These are phyloP conservation scores for Cataglyphis hispanica DNA, from an alignment of 1,140 invertebrate species.

Conservation along the genomic window DNA sequence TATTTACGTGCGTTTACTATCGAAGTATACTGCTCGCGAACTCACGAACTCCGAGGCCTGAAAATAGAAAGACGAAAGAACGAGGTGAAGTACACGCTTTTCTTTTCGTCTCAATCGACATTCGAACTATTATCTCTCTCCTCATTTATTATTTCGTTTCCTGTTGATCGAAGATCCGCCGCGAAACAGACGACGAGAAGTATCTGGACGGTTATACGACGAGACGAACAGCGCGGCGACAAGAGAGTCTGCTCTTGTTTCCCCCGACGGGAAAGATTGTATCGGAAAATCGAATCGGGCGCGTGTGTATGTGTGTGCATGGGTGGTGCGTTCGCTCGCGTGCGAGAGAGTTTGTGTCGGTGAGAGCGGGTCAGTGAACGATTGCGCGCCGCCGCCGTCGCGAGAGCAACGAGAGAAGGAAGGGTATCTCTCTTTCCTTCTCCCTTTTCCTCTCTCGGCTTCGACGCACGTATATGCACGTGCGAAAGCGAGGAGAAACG, in stretches of 20 bases:
- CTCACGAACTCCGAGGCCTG: neutral
- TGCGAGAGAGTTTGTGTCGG: constrained; percentile 39
- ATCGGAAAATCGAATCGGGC: constrained; percentile 67
- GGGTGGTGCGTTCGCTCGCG: neutral
- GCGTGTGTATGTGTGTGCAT: neutral
- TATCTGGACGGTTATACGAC: neutral
- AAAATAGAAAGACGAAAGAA: neutral
- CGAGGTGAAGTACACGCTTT: neutral
- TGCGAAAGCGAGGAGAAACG: constrained; percentile 69
- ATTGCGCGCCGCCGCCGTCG: constrained; percentile 60
- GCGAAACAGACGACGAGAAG: neutral
- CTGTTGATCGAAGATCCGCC: neutral
- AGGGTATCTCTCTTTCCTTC: constrained; percentile 26
- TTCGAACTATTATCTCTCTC: neutral
- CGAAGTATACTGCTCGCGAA: neutral
- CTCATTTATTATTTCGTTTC: neutral
- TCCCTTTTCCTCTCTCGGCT: neutral
- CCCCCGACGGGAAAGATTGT: constrained; percentile 45
- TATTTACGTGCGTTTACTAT: neutral
- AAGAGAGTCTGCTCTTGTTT: constrained; percentile 43
- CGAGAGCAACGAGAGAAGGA: constrained; percentile 57
- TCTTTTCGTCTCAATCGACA: neutral
- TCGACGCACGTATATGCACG: constrained; percentile 66
- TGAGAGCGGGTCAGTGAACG: constrained; percentile 75
- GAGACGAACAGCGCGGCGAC: neutral